Percentiles rank a stretch among this genome's conserved stretches.
phyloP scores from a whole-genome alignment of 2,888 invertebrate species.

The Tridacna gigas region DNA sequence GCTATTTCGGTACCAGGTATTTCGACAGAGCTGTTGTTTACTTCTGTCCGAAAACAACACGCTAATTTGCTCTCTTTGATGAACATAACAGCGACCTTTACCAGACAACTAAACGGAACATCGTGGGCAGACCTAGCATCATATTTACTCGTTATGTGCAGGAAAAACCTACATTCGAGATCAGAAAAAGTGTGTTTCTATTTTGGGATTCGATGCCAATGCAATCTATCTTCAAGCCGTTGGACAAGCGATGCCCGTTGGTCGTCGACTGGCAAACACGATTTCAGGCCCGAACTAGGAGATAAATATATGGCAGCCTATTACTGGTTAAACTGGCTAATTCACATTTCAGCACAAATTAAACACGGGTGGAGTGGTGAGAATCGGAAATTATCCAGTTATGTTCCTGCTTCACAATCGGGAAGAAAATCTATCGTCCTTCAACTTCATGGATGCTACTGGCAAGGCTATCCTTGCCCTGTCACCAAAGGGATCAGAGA shows the following conservation, averaged over 20 bases:
- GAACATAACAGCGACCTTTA: conserved; percentile 51
- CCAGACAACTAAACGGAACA: no score
- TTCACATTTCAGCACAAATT: conserved; percentile 34
- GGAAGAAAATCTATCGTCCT: conserved; percentile 31
- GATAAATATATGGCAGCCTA: conserved; percentile 52
- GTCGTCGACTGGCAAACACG: conserved; percentile 49
- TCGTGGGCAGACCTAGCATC: conserved; percentile 49
- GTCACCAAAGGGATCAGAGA: conserved; percentile 2
- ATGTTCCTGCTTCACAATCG: not conserved
- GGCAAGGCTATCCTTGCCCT: no score
- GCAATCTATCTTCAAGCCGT: conserved; percentile 52
- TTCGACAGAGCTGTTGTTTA: conserved; percentile 10
- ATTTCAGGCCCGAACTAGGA: conserved; percentile 49
- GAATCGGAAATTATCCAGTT: conserved; percentile 43
- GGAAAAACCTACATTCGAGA: conserved; percentile 44
- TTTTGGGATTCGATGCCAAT: conserved; percentile 60
- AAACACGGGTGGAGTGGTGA: conserved; percentile 34
- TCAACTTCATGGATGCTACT: conserved; percentile 60
- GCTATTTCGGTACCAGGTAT: conserved; percentile 62
- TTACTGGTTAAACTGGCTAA: conserved; percentile 53
- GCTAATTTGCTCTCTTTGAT: conserved; percentile 46
- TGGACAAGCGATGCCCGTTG: conserved; percentile 57
- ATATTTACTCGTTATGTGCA: no score
- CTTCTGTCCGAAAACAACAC: not conserved
- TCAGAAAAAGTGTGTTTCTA: conserved; percentile 36